Base-by-base conservation (phyloP, 2,113 vertebrate species). In the Megaceryle maxima region DNA sequence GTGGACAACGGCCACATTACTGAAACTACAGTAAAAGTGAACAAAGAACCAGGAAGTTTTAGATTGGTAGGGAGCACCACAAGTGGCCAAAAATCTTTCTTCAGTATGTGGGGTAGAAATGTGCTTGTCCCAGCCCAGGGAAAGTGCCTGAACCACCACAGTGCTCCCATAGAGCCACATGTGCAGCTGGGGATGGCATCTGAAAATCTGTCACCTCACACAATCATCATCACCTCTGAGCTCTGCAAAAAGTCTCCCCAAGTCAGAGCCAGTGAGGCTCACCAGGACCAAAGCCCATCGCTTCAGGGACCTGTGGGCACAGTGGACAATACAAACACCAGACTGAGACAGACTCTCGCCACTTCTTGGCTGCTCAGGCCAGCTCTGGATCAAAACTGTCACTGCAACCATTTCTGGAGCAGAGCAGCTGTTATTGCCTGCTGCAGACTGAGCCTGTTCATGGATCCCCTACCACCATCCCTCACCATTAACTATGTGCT, bases 401-500 rank as follows among this genome's bases (percentile, higher is more conserved):
- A 50, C 48, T 53, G 50, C 84, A 67, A 57, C 15, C 10, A 55
- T 37, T 87, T 53, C 63, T 85, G 57, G 7, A 50, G 51, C 37
- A 89, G 64, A 63, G 77, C 16, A 84, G 53, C 53, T 72, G 29
- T 29, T 67, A 21, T 3, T 59, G 93, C 50, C 79, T 44, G 11
- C 17, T 60, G 72, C 75, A 90, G 50, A 70, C n/a, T 1, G 9
- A 90, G 60, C 39, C 50, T 51, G 39, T 2, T 83, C 22, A 25
- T 25, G 25, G 31, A 25, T 51, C 39, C 48, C 66, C 68, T 67
- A 74, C 43, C 44, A 73, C 16, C 33, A 28, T 5, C 43, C 87
- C 77, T 57, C 69, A 55, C 43, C 63, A 60, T 20, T n/a, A 85
- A 37, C 53, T 26, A 22, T 0, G 3, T 43, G 97, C 99, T 98